Percentiles rank a stretch among this genome's conserved stretches.
Conservation (phyloP, 1,140 invertebrate genomes). For the Heterodera carotae region DNA sequence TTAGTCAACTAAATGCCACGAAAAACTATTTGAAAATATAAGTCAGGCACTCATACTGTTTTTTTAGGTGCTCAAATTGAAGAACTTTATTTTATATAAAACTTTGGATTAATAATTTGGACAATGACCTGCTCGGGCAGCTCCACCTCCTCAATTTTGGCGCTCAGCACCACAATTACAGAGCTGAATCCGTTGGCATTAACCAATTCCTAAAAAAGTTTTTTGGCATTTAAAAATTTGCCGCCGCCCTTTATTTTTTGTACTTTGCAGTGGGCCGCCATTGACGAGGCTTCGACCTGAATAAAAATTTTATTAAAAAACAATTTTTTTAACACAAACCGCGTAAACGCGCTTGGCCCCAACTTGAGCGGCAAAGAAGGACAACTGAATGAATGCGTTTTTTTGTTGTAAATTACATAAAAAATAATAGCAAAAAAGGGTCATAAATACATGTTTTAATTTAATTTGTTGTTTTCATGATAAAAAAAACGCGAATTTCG, state of each 20-base stretch:
- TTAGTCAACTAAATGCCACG: no score
- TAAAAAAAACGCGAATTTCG: not conserved
- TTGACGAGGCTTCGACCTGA: slow-evolving; percentile 89
- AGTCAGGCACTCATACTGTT: no score
- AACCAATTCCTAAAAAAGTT: slow-evolving; percentile 75
- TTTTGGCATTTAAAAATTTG: slow-evolving; percentile 22
- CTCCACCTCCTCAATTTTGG: slow-evolving; percentile 97
- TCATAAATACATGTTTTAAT: no score
- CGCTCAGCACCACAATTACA: slow-evolving; percentile 86
- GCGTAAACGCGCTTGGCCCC: slow-evolving; percentile 95
- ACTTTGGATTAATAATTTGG: no score
- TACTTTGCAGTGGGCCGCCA: slow-evolving; percentile 92
- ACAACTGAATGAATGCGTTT: slow-evolving; percentile 72
- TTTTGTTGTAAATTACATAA: no score
- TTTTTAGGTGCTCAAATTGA: no score
- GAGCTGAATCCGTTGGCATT: slow-evolving; percentile 83
- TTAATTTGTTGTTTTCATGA: no score
- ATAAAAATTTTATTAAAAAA: not conserved
- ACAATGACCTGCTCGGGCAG: slow-evolving; percentile 78
- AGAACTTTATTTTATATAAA: no score
- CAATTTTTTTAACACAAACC: not conserved
- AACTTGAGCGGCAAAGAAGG: slow-evolving; percentile 96
- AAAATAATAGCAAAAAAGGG: no score
- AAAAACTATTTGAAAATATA: no score
- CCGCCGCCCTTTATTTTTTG: slow-evolving; percentile 19